A percentile compares a stretch with the other conserved stretches of the same genome.
These are phyloP conservation scores for Struthio camelus DNA, from an alignment of 2,113 vertebrate genomes.

Conservation along the genomic window DNA sequence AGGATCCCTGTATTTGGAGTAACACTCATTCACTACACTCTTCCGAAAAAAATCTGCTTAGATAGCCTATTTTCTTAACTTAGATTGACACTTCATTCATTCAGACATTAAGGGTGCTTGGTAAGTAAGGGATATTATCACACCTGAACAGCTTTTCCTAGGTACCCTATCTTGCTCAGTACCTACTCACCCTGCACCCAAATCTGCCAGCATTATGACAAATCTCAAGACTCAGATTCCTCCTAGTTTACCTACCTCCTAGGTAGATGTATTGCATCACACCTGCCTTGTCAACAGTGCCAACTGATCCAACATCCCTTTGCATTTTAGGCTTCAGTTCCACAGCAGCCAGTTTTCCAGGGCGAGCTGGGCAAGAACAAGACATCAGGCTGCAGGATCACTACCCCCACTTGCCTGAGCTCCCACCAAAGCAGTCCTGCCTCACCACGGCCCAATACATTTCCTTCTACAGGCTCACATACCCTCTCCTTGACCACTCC, in stretches of 20 bases:
- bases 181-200: neutral
- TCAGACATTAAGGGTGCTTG: rapidly evolving
- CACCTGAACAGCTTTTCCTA: neutral
- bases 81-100: neutral
- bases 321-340: neutral
- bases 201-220: neutral
- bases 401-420: neutral
- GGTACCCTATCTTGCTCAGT: neutral
- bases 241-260: no score
- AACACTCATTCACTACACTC: neutral
- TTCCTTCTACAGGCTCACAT: neutral
- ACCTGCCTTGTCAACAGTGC: neutral
- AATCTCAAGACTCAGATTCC: neutral
- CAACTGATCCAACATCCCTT: neutral
- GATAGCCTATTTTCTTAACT: neutral
- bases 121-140: neutral
- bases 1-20: neutral
- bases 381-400: neutral
- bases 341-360: neutral
- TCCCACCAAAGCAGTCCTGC: rapidly evolving
- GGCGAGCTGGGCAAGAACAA: neutral
- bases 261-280: no score
- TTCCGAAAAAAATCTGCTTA: neutral
- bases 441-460: neutral
- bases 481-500: neutral